phyloP scores from a whole-genome alignment of 2,113 vertebrate species.

The Cairina moschata region DNA sequence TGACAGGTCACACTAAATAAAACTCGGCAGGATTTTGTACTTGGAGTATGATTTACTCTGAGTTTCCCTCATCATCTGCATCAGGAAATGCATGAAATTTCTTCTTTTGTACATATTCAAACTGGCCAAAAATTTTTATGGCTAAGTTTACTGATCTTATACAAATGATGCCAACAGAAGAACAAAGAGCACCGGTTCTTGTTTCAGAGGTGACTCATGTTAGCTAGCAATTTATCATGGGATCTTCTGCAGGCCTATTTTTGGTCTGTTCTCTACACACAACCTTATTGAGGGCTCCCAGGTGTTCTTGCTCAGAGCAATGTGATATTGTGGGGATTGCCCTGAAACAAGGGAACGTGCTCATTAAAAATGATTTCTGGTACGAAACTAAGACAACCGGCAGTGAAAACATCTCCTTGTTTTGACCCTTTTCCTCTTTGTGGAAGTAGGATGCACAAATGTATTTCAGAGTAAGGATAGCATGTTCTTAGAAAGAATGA shows the following conservation, averaged over 20 bases:
- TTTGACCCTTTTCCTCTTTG: constrained; percentile 60
- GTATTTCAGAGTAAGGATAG: constrained; percentile 32
- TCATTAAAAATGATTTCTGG: constrained; percentile 77
- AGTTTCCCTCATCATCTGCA: not conserved
- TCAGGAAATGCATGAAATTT: not conserved
- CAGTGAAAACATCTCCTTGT: constrained; percentile 40
- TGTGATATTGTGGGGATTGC: constrained; percentile 25
- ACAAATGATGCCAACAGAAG: constrained; percentile 56
- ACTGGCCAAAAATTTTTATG: constrained; percentile 34
- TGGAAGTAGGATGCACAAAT: not conserved
- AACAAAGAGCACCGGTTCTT: constrained; percentile 30
- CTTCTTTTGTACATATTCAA: constrained; percentile 54
- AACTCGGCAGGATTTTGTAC: not conserved
- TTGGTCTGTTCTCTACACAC: constrained; percentile 23
- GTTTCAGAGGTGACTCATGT: constrained; percentile 70
- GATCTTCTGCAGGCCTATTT: constrained; percentile 64
- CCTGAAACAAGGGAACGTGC: constrained; percentile 41
- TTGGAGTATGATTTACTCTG: not conserved
- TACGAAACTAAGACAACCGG: constrained; percentile 27
- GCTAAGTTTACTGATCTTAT: constrained; percentile 50
- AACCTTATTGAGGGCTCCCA: constrained; percentile 66
- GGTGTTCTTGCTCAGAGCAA: constrained; percentile 57
- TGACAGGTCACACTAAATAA: not conserved
- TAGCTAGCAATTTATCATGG: constrained; percentile 68
- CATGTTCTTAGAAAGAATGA: constrained; percentile 27